phyloP scores from a whole-genome alignment of 2,113 vertebrate species.

The Crypturellus undulatus region DNA sequence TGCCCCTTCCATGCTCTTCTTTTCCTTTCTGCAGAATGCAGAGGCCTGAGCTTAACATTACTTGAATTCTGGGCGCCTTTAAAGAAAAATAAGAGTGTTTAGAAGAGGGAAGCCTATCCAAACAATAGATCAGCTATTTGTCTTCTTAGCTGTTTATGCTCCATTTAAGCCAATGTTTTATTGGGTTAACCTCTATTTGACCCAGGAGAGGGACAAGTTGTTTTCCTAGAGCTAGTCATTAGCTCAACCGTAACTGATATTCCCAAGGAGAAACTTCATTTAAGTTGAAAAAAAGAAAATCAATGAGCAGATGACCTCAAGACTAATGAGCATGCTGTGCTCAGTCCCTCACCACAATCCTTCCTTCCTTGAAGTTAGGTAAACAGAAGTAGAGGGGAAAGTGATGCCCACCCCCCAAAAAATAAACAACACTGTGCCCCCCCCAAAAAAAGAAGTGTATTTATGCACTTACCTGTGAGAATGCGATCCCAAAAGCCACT shows the following conservation, averaged over 20 bases:
- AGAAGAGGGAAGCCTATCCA: slow-evolving; percentile 29
- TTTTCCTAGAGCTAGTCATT: slow-evolving; percentile 79
- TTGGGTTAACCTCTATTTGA: slow-evolving; percentile 82
- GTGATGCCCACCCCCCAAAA: background rate
- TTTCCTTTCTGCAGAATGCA: background rate
- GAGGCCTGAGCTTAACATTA: background rate
- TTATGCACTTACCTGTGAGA: slow-evolving; percentile 90
- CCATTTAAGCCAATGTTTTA: slow-evolving; percentile 78
- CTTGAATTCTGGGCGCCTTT: slow-evolving; percentile 3
- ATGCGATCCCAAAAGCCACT: slow-evolving; percentile 95
- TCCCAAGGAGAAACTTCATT: slow-evolving; percentile 83
- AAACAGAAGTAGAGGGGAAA: background rate
- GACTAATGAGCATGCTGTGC: slow-evolving; percentile 73
- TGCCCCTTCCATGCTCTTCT: background rate
- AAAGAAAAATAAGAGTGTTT: slow-evolving; percentile 13
- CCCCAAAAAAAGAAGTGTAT: background rate
- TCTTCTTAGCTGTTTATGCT: slow-evolving; percentile 77
- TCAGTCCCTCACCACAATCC: slow-evolving; percentile 68
- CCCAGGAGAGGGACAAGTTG: slow-evolving; percentile 73
- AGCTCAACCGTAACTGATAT: slow-evolving; percentile 79
- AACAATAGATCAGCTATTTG: slow-evolving; percentile 68
- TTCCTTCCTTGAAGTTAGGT: slow-evolving; percentile 49
- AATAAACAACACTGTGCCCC: background rate
- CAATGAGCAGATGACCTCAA: slow-evolving; percentile 82
- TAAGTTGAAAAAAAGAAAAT: slow-evolving; percentile 81